These are phyloP conservation scores for Phyllotreta cruciferae DNA, from an alignment of 2,888 invertebrate genomes.

Conservation along the genomic window DNA sequence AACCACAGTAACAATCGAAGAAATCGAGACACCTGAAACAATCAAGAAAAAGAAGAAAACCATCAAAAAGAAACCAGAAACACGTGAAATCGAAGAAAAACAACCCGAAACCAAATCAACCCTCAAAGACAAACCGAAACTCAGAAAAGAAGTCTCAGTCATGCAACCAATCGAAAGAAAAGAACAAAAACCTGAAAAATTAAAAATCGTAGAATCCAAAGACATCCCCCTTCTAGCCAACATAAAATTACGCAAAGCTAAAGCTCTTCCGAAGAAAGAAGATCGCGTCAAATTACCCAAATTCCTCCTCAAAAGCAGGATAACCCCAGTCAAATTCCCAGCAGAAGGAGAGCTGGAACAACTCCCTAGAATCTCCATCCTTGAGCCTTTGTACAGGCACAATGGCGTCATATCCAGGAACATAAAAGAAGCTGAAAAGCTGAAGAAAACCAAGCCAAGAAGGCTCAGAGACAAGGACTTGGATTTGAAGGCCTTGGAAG, in stretches of 20 bases:
- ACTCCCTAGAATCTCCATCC: constrained; percentile 51
- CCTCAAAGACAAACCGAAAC: too few species aligned
- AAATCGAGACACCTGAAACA: constrained; percentile 52
- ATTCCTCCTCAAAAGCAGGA: constrained; percentile 70
- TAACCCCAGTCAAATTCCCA: constrained; percentile 63
- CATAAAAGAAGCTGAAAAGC: constrained; percentile 60
- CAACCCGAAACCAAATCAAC: constrained; percentile 9
- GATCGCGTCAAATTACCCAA: constrained; percentile 64
- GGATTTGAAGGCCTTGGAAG: constrained; percentile 58
- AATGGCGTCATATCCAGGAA: constrained; percentile 62
- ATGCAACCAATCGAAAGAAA: constrained; percentile 36
- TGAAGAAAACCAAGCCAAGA: constrained; percentile 53
- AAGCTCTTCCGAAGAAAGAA: constrained; percentile 46
- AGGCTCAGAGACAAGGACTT: constrained; percentile 55
- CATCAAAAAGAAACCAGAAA: constrained; percentile 41
- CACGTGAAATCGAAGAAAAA: constrained; percentile 52
- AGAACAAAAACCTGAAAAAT: constrained; percentile 33
- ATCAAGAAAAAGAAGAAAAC: constrained; percentile 50
- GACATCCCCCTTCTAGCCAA: constrained; percentile 57
- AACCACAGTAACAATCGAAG: constrained; percentile 50
- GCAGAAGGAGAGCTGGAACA: constrained; percentile 52
- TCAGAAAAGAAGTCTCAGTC: constrained; percentile 11
- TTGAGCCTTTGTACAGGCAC: constrained; percentile 52
- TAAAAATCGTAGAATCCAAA: too few species aligned
- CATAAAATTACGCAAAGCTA: constrained; percentile 65